Base-by-base conservation (phyloP, 2,888 invertebrate genomes). In the Dilophus febrilis region DNA sequence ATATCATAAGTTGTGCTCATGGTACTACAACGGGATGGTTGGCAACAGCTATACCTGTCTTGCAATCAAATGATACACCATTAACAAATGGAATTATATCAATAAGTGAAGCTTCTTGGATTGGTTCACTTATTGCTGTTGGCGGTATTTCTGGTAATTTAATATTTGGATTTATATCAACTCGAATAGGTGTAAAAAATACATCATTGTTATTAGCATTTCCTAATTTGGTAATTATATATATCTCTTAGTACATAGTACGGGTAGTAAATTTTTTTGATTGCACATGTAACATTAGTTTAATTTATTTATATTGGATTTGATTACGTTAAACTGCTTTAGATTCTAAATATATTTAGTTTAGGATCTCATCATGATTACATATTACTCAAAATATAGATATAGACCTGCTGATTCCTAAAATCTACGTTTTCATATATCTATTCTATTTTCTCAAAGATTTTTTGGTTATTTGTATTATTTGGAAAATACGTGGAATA, bases 141-240 rank as follows among this genome's bases (percentile, higher is more conserved):
- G 61, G 61, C 13, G 57, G 56, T 10, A 16, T 59, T 0, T 18
- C 46, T 12, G 61, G 61, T 3, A 61, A 58, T 42, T 45, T 55
- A 13, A 17, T 50, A 3, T 59, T 53, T 37, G 55, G 57, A 11
- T 46, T 34, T 8, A 14, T 59, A 3, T 45, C 58, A 43, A 53
- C 54, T 40, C 50, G 47, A 3, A 49, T 55, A 27, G 59, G 61
- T 2, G 51, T 58, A 5, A 60, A 59, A 27, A 46, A 41, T 7
- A 48, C 55, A 3, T 48, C 61, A 13, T 53, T 53, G 29, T 42
- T 51, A 3, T 33, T 61, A 34, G 55, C 56, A 3, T 12, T 59
- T 27, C 61, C 61, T 4, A 52, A 59, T 42, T 50, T 53, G 50
- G 60, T 59, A 51, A 47, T 54, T 37, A 13, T 13, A 34, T n/a